phyloP scores from a whole-genome alignment of 2,888 invertebrate species.

The Drepana falcataria region DNA sequence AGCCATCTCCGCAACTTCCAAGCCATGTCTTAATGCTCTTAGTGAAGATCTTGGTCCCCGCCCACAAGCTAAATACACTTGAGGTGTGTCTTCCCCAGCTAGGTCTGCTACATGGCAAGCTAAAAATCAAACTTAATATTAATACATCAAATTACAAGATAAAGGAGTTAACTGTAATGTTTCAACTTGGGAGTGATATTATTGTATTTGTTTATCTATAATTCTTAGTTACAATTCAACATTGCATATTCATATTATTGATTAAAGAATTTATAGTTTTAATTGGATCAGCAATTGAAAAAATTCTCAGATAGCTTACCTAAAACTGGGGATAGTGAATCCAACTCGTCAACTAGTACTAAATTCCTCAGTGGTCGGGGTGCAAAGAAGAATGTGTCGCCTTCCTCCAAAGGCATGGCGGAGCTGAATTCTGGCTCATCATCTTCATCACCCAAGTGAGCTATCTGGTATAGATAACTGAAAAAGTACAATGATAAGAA shows the following conservation, averaged over 20 bases:
- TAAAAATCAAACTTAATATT: constrained; percentile 20
- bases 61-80: constrained; percentile 97
- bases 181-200: too few species aligned
- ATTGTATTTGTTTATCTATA: too few species aligned
- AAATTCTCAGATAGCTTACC: constrained; percentile 52
- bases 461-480: constrained; percentile 98
- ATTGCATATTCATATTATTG: neutral
- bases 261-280: too few species aligned
- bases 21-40: constrained; percentile 95
- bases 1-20: constrained; percentile 99
- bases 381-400: constrained; percentile 99
- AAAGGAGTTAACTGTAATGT: too few species aligned
- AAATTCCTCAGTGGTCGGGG: constrained; percentile 95
- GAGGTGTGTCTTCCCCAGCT: constrained; percentile 99
- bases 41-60: constrained; percentile 96
- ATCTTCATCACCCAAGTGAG: constrained; percentile 99
- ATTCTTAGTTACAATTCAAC: neutral
- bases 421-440: constrained; percentile 99
- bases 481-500: constrained; percentile 25
- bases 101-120: constrained; percentile 94
- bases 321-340: constrained; percentile 96
- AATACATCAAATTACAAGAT: constrained; percentile 9
- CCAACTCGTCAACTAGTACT: constrained; percentile 97
- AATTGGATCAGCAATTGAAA: neutral
- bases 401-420: constrained; percentile 98